Evolutionary conservation across 2,888 invertebrate species (phyloP), one percentile per base, ranked within the genome.

Genomic region (Dicyrtomina minuta): DNA sequence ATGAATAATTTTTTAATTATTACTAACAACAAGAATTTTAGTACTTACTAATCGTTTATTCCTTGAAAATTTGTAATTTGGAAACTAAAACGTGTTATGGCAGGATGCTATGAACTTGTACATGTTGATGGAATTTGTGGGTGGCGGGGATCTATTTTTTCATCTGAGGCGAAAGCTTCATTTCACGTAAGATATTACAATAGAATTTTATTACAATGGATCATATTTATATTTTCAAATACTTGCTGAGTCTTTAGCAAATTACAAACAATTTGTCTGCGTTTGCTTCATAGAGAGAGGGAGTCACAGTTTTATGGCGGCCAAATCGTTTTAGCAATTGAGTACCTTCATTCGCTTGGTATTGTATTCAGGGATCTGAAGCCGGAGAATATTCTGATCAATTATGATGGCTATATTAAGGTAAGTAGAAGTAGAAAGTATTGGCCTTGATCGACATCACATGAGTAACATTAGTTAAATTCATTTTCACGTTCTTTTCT

Each of bases 371-470:
- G 67, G n/a, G 67, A 67, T 20, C 39, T 67, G 27, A 67, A 67
- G 27, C 67, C 67, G 39, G 67, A 67, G 20, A 67, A 67, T 41
- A 59, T 67, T 6, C 26, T 67, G 10, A 49, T 67, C 12, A 51
- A 20, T 10, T 33, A n/a, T 22, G 67, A 67, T 51, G 67, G 67
- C 15, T 67, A 67, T 43, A 67, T 67, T 24, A 67, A 67, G 58
- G 67, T 67, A 60, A 10, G 43, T 10, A 41, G 17, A 46, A n/a
- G n/a, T n/a, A n/a, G n/a, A n/a, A n/a, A n/a, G n/a, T n/a, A 43
- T 43, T 43, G 43, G 10, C 10, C 13, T 43, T 43, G 43, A 43
- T 43, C n/a, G n/a, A n/a, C n/a, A n/a, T n/a, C 58, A 58, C 33
- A 33, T n/a, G n/a, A 24, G 43, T 13, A 43, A 43, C 8, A 43